phyloP scores from a whole-genome alignment of 2,797 vertebrate genomes.

The Dicrostonyx torquatus region DNA sequence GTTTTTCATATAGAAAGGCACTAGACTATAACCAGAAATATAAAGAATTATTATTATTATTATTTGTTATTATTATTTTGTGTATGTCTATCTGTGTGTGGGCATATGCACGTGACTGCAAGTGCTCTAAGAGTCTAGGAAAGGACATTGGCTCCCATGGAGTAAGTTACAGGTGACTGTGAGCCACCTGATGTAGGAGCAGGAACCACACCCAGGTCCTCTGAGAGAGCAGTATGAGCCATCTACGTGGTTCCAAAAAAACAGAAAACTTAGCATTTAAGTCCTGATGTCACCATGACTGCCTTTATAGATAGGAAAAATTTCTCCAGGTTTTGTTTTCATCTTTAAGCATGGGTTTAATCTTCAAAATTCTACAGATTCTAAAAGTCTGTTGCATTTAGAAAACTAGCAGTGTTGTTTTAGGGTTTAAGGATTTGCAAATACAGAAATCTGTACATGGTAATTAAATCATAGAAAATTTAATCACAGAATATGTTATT shows the following conservation, averaged over 20 bases:
- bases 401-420: not conserved
- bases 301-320: not conserved
- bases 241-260: not conserved
- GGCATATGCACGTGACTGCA: not conserved
- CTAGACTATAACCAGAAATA: not conserved
- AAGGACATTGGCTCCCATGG: not conserved
- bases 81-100: not conserved
- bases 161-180: not conserved
- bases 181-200: not conserved
- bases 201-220: not conserved
- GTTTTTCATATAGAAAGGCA: not conserved
- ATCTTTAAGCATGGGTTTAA: not conserved
- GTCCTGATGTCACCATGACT: not conserved
- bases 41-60: not conserved
- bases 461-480: conserved; percentile 11
- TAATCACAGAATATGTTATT: conserved; percentile 22
- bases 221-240: not conserved
- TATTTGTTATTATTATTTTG: not conserved
- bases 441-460: not conserved
- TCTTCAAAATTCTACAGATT: conserved; percentile 6
- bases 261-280: not conserved
- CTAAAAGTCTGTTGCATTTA: conserved; percentile 3
- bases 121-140: not conserved
- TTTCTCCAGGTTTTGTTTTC: not conserved
- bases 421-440: not conserved